These are phyloP conservation scores for Condylostylus longicornis DNA, from an alignment of 1,140 invertebrate species.

Conservation along the genomic window DNA sequence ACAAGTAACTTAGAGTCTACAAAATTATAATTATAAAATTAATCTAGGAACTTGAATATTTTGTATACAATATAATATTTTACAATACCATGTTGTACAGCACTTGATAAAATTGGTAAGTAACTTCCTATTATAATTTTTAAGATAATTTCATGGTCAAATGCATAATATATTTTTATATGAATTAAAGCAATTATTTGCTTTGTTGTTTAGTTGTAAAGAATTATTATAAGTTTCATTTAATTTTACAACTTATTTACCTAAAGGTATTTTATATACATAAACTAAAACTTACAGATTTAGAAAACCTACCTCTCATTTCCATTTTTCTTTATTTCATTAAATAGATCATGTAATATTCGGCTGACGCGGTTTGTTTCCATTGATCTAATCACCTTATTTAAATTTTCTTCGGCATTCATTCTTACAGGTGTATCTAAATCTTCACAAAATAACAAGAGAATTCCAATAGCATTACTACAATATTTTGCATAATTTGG, in stretches of 20 bases:
- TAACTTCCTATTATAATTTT: no score
- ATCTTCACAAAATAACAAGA: conserved; percentile 59
- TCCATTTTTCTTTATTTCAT: conserved; percentile 66
- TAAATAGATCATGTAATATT: conserved; percentile 63
- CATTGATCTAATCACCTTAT: conserved; percentile 56
- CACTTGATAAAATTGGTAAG: no score
- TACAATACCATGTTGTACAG: no score
- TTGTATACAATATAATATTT: no score
- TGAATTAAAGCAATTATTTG: no score
- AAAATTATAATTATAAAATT: no score
- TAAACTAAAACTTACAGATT: no score
- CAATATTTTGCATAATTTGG: conserved; percentile 51
- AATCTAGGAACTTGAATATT: no score
- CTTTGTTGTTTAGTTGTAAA: no score
- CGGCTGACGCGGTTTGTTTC: conserved; percentile 41
- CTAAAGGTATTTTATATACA: neutral
- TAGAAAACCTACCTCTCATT: conserved; percentile 20
- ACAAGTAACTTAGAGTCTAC: no score
- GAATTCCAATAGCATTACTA: conserved; percentile 51
- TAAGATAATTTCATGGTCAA: no score
- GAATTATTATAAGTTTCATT: neutral
- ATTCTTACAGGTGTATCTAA: conserved; percentile 60
- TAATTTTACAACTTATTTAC: neutral
- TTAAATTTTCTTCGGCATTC: conserved; percentile 65
- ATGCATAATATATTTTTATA: no score